Conservation (phyloP, 2,113 vertebrate species). For the Oryctolagus cuniculus region mOryCun1.1 NC_091442.1:39577001-39577500, state of each 20-base stretch:
- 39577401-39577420: neutral
- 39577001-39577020: too few species aligned
- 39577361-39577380: constrained; percentile 39
- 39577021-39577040: too few species aligned
- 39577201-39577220: neutral
- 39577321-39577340: constrained; percentile 45
- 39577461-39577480: neutral
- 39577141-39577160: too few species aligned
- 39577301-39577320: constrained; percentile 52
- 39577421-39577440: neutral
- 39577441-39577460: neutral
- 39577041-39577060: too few species aligned
- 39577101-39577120: too few species aligned
- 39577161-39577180: too few species aligned
- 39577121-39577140: too few species aligned
- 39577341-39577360: constrained; percentile 30
- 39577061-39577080: too few species aligned
- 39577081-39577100: too few species aligned
- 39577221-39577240: constrained; percentile 44
- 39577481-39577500: neutral
- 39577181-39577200: too few species aligned
- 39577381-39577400: neutral
- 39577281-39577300: constrained; percentile 28
- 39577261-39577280: constrained; percentile 22
- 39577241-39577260: constrained; percentile 62